These are phyloP conservation scores for Cyanocitta stelleri DNA, from an alignment of 2,113 vertebrate species.

Conservation along the genomic window DNA sequence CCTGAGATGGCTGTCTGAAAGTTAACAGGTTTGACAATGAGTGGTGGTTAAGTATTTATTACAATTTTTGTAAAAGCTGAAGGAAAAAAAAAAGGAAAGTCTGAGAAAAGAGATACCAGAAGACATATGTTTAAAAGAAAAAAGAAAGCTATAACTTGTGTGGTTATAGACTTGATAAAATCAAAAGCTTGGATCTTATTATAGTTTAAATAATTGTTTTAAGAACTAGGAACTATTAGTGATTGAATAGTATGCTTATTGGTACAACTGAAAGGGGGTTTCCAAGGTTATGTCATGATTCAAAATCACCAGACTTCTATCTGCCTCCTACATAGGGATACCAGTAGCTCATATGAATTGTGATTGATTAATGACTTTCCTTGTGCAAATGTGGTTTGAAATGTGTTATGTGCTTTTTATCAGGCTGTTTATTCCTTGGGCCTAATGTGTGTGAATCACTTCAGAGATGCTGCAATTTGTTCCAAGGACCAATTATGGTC, in stretches of 20 bases:
- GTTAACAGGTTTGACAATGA: neutral
- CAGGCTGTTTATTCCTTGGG: neutral
- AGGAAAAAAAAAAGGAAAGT: neutral
- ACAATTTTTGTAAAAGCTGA: neutral
- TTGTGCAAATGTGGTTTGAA: neutral
- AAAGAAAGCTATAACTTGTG: neutral
- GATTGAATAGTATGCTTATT: neutral
- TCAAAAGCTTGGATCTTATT: neutral
- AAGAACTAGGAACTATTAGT: neutral
- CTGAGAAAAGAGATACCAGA: neutral
- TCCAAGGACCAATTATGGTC: neutral
- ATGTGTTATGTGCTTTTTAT: neutral
- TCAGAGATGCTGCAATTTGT: neutral
- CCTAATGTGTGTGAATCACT: neutral
- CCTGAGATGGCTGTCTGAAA: neutral
- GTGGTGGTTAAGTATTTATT: neutral
- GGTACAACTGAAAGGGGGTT: neutral
- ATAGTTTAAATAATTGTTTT: neutral
- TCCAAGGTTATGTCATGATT: neutral
- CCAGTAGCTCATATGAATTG: neutral
- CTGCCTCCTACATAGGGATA: neutral
- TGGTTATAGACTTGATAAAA: neutral
- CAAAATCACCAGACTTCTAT: neutral
- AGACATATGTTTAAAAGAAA: neutral
- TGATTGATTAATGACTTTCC: neutral